Evolutionary conservation across 2,113 vertebrate species (phyloP), one percentile per base, ranked within the genome.

Genomic region (Rhabdomys dilectus): DNA sequence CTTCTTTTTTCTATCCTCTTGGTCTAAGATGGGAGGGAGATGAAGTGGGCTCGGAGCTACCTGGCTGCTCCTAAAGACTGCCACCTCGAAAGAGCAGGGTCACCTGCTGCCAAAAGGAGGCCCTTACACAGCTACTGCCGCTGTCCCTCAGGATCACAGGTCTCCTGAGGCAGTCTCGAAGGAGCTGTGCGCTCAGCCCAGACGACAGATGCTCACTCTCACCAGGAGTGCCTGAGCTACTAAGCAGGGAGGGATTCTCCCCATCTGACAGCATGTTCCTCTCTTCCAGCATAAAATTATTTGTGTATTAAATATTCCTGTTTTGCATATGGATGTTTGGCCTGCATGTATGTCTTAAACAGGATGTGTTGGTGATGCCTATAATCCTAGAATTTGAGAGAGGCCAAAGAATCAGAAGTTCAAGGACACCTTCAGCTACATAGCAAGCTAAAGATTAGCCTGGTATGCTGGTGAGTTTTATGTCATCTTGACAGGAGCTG

Each of bases 121-220:
- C 58, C 24, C 15, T 39, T 66, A 16, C 60, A 60, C 0, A 39
- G 36, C 34, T 88, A 45, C 39, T 39, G 15, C 10, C 0, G 0
- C 13, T 26, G 26, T 17, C n/a, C 68, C 39, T 2, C 39, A 1
- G 53, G 62, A 22, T 64, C 68, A 11, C 2, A 3, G 45, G 45
- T 60, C 48, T 10, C 48, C 12, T 7, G 10, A 31, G 7, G 11
- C 0, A 7, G 45, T 56, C 64, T 42, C 75, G 24, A 17, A 70
- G 53, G 82, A 85, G 72, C 58, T 60, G 5, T 24, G 56, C 5
- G 10, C 0, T 0, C 24, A 34, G 81, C 34, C 70, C 76, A 87
- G 84, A 31, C 29, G 58, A 21, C 16, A 29, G 39, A 66, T 19
- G 48, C n/a, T 56, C 31, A 3, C 13, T 78, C 6, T 58, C 9